Evolutionary conservation across 2,113 vertebrate species (phyloP), one percentile per base, ranked within the genome.

Genomic region (Delphinus delphis): DNA sequence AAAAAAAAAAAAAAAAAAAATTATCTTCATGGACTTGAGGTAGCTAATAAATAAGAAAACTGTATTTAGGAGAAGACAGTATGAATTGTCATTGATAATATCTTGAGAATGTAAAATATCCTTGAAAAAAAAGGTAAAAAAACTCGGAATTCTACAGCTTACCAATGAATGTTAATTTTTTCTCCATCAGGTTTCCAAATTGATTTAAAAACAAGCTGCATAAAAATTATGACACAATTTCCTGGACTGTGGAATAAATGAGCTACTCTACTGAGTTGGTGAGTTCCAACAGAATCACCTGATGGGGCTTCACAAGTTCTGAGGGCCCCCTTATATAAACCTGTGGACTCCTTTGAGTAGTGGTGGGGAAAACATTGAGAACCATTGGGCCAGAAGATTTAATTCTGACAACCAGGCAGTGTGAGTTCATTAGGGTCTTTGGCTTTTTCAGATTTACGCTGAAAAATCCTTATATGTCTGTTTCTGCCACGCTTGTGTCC

Each of bases 401-500:
- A 41, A 84, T 85, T 95, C 36, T 84, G 76, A 86, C 25, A 79
- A 44, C 14, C 1, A 71, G 44, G 28, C 50, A 88, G 17, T 63
- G 21, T 88, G 77, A 92, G 21, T 83, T 95, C 38, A 77, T 73
- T 31, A 58, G 25, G 36, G 8, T 21, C 38, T 93, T 71, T 85
- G 65, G 12, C 14, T 62, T 79, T 87, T 89, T 94, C 58, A 94
- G 58, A 62, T 70, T 95, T 92, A 73, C 13, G 38, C 77, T 67
- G 74, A 20, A 93, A 95, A 97, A 86, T 85, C 12, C 25, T 58
- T 53, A 53, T 53, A 10, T 94, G n/a, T 93, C 36, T 97, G 20
- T 70, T 95, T 92, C 53, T 80, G 36, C 84, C 73, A 65, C 77
- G 41, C 20, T 60, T 55, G 10, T 73, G 11, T 92, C 31, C 60